These are phyloP conservation scores for Pithys albifrons DNA, from an alignment of 2,113 vertebrate genomes.

Conservation along the genomic window DNA sequence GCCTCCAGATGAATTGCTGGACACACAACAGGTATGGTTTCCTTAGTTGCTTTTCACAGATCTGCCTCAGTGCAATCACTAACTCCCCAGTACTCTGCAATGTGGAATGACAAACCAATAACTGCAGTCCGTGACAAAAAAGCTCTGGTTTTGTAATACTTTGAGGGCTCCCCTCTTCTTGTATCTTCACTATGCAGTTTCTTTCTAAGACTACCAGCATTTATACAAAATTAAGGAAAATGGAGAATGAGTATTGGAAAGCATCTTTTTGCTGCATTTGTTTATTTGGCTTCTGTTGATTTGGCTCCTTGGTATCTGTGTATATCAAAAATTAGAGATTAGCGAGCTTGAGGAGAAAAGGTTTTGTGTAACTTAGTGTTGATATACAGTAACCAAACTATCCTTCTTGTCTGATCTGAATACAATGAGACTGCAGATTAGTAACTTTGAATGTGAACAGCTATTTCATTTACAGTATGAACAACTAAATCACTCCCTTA, in stretches of 20 bases:
- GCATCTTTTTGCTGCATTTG: not conserved
- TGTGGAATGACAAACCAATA: not conserved
- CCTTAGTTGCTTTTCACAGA: not conserved
- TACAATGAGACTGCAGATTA: not conserved
- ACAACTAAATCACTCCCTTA: not conserved
- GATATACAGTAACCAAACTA: not conserved
- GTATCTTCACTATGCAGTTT: not conserved
- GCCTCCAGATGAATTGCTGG: not conserved
- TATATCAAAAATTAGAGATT: not conserved
- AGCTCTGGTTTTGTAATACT: not conserved
- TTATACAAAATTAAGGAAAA: not conserved
- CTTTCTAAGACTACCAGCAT: not conserved
- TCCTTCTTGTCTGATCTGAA: not conserved
- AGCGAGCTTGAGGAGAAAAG: not conserved
- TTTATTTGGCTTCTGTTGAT: not conserved
- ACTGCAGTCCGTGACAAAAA: not conserved
- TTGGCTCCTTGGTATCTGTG: not conserved
- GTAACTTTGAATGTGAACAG: not conserved
- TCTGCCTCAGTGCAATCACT: not conserved
- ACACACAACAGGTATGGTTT: not conserved
- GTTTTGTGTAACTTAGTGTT: not conserved
- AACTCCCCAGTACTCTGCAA: not conserved
- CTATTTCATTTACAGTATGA: not conserved
- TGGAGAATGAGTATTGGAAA: not conserved
- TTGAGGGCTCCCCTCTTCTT: accelerated